These are phyloP conservation scores for Acleris sparsana DNA, from an alignment of 2,888 invertebrate species.

Conservation along the genomic window DNA sequence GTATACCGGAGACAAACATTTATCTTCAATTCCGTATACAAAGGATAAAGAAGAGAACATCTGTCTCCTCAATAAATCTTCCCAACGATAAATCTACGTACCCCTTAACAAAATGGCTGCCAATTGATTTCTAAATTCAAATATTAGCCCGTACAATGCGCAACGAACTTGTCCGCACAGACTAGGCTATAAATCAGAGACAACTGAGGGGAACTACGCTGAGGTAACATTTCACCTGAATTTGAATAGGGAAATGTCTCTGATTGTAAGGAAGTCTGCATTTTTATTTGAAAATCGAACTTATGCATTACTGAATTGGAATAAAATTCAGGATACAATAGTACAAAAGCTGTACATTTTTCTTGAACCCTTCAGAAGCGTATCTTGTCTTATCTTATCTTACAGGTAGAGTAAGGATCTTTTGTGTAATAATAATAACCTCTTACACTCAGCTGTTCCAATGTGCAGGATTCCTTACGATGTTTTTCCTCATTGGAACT, in stretches of 20 bases:
- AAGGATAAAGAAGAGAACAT: constrained; percentile 14
- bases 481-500: too few relatives aligned
- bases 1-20: too few relatives aligned
- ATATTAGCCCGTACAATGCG: constrained; percentile 37
- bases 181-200: constrained; percentile 29
- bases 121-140: constrained; percentile 40
- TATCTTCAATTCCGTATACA: neutral
- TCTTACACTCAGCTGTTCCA: too few relatives aligned
- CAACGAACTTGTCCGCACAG: constrained; percentile 27
- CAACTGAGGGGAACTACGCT: neutral
- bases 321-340: neutral
- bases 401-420: too few relatives aligned
- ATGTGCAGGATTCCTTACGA: too few relatives aligned
- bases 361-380: too few relatives aligned
- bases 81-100: constrained; percentile 24
- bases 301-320: neutral
- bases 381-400: too few relatives aligned
- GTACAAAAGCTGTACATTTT: too few relatives aligned
- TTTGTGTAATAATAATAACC: too few relatives aligned
- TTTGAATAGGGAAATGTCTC: neutral
- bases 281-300: neutral
- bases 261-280: neutral
- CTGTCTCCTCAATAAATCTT: constrained; percentile 20
- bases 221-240: constrained; percentile 3
- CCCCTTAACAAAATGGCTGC: constrained; percentile 38